These are phyloP conservation scores for Glandiceps talaboti DNA, from an alignment of 53 echinoderm and acorn worm species.

Conservation along the genomic window DNA sequence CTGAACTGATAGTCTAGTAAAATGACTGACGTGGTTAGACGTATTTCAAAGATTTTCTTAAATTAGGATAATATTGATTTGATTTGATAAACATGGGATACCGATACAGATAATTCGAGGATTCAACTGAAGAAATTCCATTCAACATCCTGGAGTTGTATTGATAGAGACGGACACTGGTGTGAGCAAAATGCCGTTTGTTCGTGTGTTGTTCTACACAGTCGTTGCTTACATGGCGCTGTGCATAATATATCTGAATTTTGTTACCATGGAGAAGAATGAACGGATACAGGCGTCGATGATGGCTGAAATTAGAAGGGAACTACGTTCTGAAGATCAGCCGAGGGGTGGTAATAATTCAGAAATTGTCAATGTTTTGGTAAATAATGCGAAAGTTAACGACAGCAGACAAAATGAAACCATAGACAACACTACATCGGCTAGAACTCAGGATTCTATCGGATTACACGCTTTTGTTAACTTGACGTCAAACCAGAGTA, in stretches of 20 bases:
- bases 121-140: too few relatives aligned
- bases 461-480: too few relatives aligned
- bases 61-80: too few relatives aligned
- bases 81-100: too few relatives aligned
- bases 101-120: too few relatives aligned
- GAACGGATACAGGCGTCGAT: neutral
- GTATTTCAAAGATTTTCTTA: too few relatives aligned
- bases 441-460: too few relatives aligned
- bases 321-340: neutral
- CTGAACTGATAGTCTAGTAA: too few relatives aligned
- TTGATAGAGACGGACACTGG: too few relatives aligned
- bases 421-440: neutral
- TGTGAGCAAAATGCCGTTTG: neutral
- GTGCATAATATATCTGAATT: neutral
- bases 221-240: neutral
- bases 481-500: neutral
- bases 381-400: neutral
- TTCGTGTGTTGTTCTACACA: neutral
- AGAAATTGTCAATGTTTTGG: too few relatives aligned
- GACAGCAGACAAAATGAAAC: neutral
- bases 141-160: too few relatives aligned
- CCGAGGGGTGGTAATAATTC: neutral
- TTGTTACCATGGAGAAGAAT: neutral
- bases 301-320: neutral
- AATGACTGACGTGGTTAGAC: too few relatives aligned